These are phyloP conservation scores for Gnathonemus echidnorhynchus DNA, from an alignment of 2,113 vertebrate genomes.

Conservation along the genomic window DNA sequence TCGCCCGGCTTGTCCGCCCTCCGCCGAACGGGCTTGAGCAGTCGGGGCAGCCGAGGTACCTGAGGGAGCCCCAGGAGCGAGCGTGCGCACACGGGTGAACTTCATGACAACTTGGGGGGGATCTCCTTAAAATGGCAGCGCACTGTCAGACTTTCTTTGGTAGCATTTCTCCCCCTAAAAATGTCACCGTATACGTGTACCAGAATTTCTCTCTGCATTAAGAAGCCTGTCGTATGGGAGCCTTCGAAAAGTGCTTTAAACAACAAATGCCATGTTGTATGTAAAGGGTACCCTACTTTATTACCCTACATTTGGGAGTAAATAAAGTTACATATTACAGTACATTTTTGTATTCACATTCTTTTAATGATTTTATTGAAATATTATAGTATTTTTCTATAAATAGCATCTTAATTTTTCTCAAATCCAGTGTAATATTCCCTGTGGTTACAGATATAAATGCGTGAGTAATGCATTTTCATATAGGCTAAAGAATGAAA, in stretches of 20 bases:
- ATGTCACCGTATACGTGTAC: neutral
- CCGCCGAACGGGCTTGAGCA: neutral
- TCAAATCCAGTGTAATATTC: neutral
- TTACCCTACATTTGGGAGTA: neutral
- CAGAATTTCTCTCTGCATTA: neutral
- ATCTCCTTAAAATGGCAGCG: slow-evolving; percentile 23
- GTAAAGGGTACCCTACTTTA: neutral
- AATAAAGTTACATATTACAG: neutral
- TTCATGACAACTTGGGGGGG: slow-evolving; percentile 17
- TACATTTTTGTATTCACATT: neutral
- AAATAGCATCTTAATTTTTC: neutral
- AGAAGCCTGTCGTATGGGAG: neutral
- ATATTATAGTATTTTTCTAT: neutral
- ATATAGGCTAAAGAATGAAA: neutral
- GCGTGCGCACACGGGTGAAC: slow-evolving; percentile 3
- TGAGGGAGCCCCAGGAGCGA: slow-evolving; percentile 8
- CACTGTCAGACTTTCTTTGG: neutral
- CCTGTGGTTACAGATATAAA: neutral
- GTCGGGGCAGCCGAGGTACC: slow-evolving; percentile 19
- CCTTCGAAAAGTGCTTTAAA: neutral
- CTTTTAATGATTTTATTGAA: neutral
- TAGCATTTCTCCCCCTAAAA: neutral
- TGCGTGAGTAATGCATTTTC: neutral
- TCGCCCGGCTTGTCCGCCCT: neutral
- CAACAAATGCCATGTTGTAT: neutral